Base-by-base conservation (phyloP, 2,113 vertebrate species). In the Nothocercus julius region DNA sequence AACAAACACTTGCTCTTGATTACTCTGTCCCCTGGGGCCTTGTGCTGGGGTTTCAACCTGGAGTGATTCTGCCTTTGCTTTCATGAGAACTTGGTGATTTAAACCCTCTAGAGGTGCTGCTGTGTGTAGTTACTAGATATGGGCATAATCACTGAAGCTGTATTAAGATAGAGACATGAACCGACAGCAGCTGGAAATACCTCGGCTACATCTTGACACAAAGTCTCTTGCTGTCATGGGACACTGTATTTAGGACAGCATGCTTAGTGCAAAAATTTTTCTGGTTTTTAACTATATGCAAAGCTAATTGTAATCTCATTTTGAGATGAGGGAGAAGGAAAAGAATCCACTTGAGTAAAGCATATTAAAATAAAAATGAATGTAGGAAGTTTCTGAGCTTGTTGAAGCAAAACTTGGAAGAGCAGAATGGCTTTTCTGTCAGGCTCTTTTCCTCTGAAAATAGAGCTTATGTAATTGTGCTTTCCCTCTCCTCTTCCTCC, bases 1-100 rank as follows among this genome's bases (percentile, higher is more conserved):
- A 97, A 61, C 90, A 95, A 96, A 97, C 92, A 87, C 96, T 97
- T 96, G 28, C 78, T 96, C 88, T 94, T 74, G 22, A 95, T 58
- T 77, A 94, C 96, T 93, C 75, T 90, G 91, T 94, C 66, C 58
- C 22, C 4, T 82, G 61, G 86, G 45, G 70, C 86, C 91, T 96
- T 61, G 16, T 86, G 56, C 70, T 92, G 87, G 92, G 93, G 83
- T 96, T 95, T 97, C 84, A 92, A 80, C 83, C 76, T 92, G 87
- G 89, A 78, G 89, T 40, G 36, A 53, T 68, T 80, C 42, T 95
- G 62, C 54, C 25, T 97, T 70, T 32, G 27, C 44, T 89, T 94
- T 93, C 90, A 56, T 1, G 9, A 95, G 76, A 95, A 78, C 21
- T 59, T 95, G 34, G 91, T 83, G 73, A 94, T 97, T 58, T 92